phyloP scores from a whole-genome alignment of 92 coral and sea anemone genomes.

The Palythoa heliodiscus region DNA sequence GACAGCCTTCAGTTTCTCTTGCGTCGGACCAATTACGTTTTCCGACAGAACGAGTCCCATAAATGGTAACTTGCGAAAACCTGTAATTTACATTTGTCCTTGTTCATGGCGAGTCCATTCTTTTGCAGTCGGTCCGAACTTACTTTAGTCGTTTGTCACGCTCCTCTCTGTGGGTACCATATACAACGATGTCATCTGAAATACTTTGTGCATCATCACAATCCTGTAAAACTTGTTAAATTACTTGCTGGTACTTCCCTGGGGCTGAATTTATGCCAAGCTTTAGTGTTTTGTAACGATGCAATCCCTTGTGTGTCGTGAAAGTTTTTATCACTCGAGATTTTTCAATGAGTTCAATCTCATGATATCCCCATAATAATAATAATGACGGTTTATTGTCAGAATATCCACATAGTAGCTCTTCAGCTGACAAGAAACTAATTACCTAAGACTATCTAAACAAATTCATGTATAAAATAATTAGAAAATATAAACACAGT shows the following conservation, averaged over 20 bases:
- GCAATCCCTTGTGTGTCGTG: neutral
- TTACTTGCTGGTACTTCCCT: neutral
- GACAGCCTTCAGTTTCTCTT: conserved; percentile 4
- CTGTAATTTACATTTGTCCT: neutral
- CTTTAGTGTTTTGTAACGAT: neutral
- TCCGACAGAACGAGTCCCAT: neutral
- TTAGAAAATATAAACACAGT: too few species aligned
- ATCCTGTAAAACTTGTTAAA: neutral
- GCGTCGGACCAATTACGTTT: neutral
- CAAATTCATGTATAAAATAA: too few species aligned
- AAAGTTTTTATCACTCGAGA: neutral
- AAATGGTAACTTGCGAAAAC: neutral
- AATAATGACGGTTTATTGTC: too few species aligned
- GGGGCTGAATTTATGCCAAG: neutral
- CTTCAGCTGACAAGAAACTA: too few species aligned
- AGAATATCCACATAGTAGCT: too few species aligned
- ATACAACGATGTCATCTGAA: neutral
- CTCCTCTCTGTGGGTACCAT: too few species aligned
- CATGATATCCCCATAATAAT: neutral
- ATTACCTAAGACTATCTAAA: too few species aligned
- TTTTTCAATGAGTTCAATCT: neutral
- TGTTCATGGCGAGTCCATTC: neutral
- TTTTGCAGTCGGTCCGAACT: too few species aligned
- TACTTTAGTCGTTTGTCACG: too few species aligned
- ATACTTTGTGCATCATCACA: too few species aligned